phyloP scores from a whole-genome alignment of 2,888 invertebrate species.

The Diloba caeruleocephala region DNA sequence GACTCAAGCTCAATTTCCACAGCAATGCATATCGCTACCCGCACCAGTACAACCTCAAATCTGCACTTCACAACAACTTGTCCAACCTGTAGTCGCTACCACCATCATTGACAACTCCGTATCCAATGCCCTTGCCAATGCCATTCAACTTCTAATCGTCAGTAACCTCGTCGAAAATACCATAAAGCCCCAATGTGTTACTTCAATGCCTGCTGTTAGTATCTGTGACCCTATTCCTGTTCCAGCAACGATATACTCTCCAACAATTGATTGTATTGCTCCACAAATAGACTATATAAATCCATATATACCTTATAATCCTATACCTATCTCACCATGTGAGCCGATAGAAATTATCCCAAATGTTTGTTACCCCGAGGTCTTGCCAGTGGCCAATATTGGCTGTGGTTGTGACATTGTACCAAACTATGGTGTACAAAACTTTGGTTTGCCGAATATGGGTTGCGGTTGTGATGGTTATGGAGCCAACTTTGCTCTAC shows the following conservation, averaged over 20 bases:
- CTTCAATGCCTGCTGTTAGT: background rate
- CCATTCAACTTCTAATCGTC: slow-evolving; percentile 72
- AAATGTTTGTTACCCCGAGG: slow-evolving; percentile 31
- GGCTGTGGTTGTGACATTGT: slow-evolving; percentile 17
- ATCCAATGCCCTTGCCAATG: slow-evolving; percentile 72
- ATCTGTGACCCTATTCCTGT: slow-evolving; percentile 6
- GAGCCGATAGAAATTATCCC: slow-evolving; percentile 29
- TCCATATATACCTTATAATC: slow-evolving; percentile 10
- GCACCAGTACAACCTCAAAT: slow-evolving; percentile 10
- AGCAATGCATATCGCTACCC: slow-evolving; percentile 16
- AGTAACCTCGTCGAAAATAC: slow-evolving; percentile 70
- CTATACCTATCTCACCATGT: slow-evolving; percentile 27
- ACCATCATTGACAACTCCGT: slow-evolving; percentile 73
- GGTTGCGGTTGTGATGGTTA: slow-evolving; percentile 18
- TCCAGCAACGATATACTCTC: slow-evolving; percentile 22
- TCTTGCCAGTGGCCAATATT: slow-evolving; percentile 19
- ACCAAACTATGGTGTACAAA: background rate
- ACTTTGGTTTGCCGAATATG: slow-evolving; percentile 3
- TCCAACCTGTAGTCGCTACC: slow-evolving; percentile 51
- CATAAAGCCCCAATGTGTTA: slow-evolving; percentile 14
- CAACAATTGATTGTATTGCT: slow-evolving; percentile 21
- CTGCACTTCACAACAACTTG: slow-evolving; percentile 7
- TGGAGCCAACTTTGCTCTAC: background rate
- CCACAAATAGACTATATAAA: slow-evolving; percentile 28
- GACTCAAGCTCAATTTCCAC: slow-evolving; percentile 43